These are phyloP conservation scores for Larimichthys polyactis DNA, from an alignment of 2,113 vertebrate species.

Conservation along the genomic window DNA sequence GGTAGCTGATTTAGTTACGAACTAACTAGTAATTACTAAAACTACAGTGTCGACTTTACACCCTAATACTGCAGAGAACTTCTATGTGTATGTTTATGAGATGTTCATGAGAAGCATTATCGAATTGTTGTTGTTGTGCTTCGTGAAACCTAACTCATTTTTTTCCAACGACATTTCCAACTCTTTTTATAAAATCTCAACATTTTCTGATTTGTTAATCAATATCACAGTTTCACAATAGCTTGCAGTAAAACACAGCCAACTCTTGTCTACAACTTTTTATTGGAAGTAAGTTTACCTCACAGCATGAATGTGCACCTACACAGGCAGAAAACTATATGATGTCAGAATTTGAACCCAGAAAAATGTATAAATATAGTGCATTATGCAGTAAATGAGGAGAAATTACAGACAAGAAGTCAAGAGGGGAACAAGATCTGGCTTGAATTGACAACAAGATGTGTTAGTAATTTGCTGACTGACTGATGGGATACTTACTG, in stretches of 20 bases:
- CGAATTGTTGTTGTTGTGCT: no score
- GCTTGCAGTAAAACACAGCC: not conserved
- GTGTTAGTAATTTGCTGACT: not conserved
- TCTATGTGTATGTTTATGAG: no score
- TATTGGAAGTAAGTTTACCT: not conserved
- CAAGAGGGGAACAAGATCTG: not conserved
- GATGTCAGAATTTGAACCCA: not conserved
- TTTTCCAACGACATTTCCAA: no score
- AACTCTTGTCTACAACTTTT: not conserved
- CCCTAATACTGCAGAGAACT: no score
- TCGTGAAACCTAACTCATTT: no score
- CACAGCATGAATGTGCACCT: not conserved
- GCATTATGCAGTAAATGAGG: not conserved
- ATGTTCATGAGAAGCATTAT: no score
- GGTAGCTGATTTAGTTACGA: no score
- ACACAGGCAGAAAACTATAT: not conserved
- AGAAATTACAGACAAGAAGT: not conserved
- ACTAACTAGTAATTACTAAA: no score
- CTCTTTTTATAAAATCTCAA: no score
- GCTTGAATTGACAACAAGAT: not conserved
- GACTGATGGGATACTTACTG: slow-evolving; percentile 7
- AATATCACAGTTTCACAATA: not conserved
- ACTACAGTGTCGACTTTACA: no score
- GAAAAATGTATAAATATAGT: not conserved
- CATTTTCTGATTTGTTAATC: no score